Conservation (phyloP, 2,113 vertebrate genomes). For the Monopterus albus region DNA sequence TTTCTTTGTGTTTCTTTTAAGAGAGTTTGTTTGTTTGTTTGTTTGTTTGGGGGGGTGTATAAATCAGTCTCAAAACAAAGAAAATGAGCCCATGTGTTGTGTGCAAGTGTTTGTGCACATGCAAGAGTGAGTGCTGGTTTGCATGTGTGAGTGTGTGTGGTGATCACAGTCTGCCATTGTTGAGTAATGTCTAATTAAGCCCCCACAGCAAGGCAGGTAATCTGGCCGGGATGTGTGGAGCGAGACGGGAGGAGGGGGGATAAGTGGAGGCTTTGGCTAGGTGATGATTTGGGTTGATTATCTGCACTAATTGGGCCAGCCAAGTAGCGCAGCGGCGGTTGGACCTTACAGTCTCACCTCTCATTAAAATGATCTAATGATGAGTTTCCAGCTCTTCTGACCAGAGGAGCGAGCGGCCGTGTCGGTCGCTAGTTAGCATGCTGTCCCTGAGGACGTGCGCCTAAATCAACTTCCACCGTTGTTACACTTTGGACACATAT, state of each 20-base stretch:
- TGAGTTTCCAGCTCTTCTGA: conserved; percentile 66
- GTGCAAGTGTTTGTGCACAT: neutral
- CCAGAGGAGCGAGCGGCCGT: conserved; percentile 58
- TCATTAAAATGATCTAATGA: conserved; percentile 82
- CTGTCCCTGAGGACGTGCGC: conserved; percentile 61
- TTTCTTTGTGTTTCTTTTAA: neutral
- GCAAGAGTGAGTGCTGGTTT: conserved; percentile 11
- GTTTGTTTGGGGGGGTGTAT: neutral
- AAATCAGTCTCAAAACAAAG: conserved; percentile 34
- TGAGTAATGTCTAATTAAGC: conserved; percentile 76
- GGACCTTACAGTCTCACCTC: conserved; percentile 73
- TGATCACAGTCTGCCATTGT: conserved; percentile 70
- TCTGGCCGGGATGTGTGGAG: conserved; percentile 49
- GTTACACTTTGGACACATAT: conserved; percentile 53
- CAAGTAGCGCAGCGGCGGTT: conserved; percentile 61
- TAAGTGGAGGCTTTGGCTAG: conserved; percentile 61
- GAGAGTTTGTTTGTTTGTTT: neutral
- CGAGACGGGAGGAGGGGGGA: conserved; percentile 5
- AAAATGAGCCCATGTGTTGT: conserved; percentile 3
- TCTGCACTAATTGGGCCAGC: conserved; percentile 77
- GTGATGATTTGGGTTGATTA: conserved; percentile 79
- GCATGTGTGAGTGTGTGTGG: conserved; percentile 29
- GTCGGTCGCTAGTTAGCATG: conserved; percentile 68
- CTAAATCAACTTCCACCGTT: conserved; percentile 48
- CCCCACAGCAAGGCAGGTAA: conserved; percentile 70